Conservation (phyloP, 2,113 vertebrate genomes). For the Steatornis caripensis region DNA sequence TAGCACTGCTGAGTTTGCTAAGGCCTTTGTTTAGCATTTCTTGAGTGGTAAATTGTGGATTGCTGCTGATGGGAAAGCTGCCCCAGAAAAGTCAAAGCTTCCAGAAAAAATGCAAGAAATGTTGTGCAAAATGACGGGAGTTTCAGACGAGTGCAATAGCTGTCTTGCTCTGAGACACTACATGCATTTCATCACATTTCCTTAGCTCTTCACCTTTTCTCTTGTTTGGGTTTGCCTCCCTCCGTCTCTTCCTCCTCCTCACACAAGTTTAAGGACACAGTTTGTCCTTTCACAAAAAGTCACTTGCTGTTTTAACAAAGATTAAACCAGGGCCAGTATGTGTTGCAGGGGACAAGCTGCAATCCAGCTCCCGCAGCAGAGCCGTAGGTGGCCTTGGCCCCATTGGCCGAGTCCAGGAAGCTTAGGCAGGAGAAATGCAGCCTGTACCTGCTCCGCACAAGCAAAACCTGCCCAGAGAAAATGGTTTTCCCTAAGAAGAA, state of each 20-base stretch:
- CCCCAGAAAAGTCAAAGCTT: neutral
- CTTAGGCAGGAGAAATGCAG: neutral
- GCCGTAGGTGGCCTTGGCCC: rapidly evolving
- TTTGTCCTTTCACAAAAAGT: neutral
- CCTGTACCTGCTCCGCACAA: neutral
- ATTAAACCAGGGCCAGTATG: rapidly evolving
- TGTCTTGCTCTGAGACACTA: neutral
- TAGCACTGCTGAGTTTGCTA: neutral
- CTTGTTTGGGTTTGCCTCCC: neutral
- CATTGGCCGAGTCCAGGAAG: neutral
- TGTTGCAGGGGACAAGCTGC: neutral
- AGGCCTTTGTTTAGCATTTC: neutral
- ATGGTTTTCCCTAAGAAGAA: neutral
- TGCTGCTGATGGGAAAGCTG: neutral
- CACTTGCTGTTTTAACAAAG: neutral
- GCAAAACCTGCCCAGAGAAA: neutral
- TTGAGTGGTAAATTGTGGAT: neutral
- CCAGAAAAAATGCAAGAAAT: neutral
- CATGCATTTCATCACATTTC: neutral
- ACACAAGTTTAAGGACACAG: neutral
- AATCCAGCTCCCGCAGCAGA: neutral
- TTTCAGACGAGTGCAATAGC: neutral
- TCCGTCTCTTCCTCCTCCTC: neutral
- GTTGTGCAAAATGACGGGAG: neutral
- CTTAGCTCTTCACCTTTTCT: neutral